A percentile compares a stretch with the other conserved stretches of the same genome.
phyloP scores from a whole-genome alignment of 2,113 vertebrate species.

The Gila orcuttii region DNA sequence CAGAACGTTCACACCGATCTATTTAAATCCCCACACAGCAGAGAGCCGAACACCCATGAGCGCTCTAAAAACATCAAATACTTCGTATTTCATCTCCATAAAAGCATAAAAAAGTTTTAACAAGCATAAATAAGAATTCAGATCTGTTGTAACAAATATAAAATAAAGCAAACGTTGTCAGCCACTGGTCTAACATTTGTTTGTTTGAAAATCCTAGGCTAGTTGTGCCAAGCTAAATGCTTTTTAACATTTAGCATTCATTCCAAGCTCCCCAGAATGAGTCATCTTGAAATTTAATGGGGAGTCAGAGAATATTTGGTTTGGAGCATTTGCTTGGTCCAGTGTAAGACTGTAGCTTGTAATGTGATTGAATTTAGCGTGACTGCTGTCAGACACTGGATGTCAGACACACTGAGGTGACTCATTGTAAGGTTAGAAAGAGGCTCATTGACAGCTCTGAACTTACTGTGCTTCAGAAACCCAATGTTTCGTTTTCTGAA shows the following conservation, averaged over 20 bases:
- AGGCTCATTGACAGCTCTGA: background rate
- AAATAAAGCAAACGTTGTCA: background rate
- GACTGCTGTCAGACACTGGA: constrained; percentile 36
- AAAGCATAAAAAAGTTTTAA: too few relatives aligned
- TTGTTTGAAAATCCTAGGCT: background rate
- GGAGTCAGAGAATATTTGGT: background rate
- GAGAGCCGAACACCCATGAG: too few relatives aligned
- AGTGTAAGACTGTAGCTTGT: background rate
- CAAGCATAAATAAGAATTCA: too few relatives aligned
- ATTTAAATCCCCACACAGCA: too few relatives aligned
- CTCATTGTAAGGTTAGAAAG: constrained; percentile 8
- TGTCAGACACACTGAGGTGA: constrained; percentile 27
- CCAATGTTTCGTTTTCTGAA: background rate
- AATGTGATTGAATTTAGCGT: constrained; percentile 22
- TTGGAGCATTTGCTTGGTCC: constrained; percentile 1
- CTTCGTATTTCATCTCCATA: too few relatives aligned
- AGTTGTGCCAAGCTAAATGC: background rate
- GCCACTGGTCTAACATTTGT: background rate
- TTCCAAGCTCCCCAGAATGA: background rate
- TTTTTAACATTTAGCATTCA: background rate
- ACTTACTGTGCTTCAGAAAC: background rate
- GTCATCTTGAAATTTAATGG: constrained; percentile 9
- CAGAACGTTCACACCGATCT: background rate
- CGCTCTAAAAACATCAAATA: too few relatives aligned
- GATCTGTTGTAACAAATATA: too few relatives aligned